Conservation (phyloP, 2,888 invertebrate species). For the Cacoxenus indagator region DNA sequence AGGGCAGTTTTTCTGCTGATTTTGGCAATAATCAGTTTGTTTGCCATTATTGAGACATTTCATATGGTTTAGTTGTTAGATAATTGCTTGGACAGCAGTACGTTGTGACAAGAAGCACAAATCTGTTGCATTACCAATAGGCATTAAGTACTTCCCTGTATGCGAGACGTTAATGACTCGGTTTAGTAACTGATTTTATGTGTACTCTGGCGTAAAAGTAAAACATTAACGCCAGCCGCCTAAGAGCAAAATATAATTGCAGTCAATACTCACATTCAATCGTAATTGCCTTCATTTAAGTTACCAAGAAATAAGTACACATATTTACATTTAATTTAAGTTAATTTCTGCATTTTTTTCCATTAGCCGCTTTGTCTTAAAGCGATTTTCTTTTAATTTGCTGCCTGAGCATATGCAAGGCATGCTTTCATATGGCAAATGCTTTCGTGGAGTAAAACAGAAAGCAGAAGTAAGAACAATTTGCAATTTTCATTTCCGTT, state of each 20-base stretch:
- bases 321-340: conserved; percentile 56
- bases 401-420: neutral
- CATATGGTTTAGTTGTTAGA: conserved; percentile 56
- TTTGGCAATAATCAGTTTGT: conserved; percentile 15
- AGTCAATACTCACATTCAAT: no score
- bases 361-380: neutral
- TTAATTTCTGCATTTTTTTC: conserved; percentile 30
- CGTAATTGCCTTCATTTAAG: neutral
- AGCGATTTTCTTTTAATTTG: neutral
- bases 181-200: neutral
- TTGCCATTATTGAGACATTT: conserved; percentile 57
- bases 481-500: conserved; percentile 58
- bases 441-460: neutral
- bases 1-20: conserved; percentile 19
- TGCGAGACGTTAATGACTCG: conserved; percentile 16
- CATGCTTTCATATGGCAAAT: neutral
- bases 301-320: neutral
- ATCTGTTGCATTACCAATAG: conserved; percentile 17
- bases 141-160: neutral
- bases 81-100: conserved; percentile 53
- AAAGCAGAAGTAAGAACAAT: conserved; percentile 38
- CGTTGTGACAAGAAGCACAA: neutral
- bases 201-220: neutral
- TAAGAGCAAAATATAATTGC: no score
- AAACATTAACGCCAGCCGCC: no score